Base-by-base conservation (phyloP, 2,888 invertebrate genomes). In the Nebria salina region DNA sequence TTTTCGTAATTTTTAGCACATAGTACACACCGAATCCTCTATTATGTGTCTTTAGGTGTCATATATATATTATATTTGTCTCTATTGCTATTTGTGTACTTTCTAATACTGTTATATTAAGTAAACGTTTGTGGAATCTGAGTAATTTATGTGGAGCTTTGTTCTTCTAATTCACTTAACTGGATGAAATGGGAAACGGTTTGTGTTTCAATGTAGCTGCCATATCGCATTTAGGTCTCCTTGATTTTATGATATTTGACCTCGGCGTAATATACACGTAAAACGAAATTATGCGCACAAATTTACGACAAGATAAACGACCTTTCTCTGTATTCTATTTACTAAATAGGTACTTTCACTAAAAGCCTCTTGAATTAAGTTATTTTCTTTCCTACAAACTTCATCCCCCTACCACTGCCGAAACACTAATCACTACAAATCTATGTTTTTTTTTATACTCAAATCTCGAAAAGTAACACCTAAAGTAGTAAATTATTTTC, bases 81-180 rank as follows among this genome's bases (percentile, higher is more conserved):
- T 78, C 65, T 41, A n/a, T 77, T 42, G 9, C 41, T 77, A 8
- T 77, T 13, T 68, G 13, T 77, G 26, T 54, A 54, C 68, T 72
- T 41, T 64, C 42, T 65, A 1, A 34, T 77, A 72, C 78, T 78
- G 42, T 26, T 34, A 41, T 78, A 72, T 64, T 78, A 73, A 78
- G 25, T 78, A 78, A 78, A 13, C 73, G 42, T 78, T 78, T 78
- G 78, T 78, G 78, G 78, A 78, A 72, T 64, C 73, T 65, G 78
- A 78, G 73, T 78, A 78, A 78, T 78, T 78, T 72, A 78, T 78
- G 78, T 78, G 78, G 65, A 41, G 26, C 73, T 73, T 70, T 70
- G 70, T 70, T 72, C 78, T 78, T 78, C 72, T 77, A 78, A 73
- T 78, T 78, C 78, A 78, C 78, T 78, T 78, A 78, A 72, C 78